phyloP scores from a whole-genome alignment of 1,140 invertebrate species.

The Zaprionus camerounensis region DNA sequence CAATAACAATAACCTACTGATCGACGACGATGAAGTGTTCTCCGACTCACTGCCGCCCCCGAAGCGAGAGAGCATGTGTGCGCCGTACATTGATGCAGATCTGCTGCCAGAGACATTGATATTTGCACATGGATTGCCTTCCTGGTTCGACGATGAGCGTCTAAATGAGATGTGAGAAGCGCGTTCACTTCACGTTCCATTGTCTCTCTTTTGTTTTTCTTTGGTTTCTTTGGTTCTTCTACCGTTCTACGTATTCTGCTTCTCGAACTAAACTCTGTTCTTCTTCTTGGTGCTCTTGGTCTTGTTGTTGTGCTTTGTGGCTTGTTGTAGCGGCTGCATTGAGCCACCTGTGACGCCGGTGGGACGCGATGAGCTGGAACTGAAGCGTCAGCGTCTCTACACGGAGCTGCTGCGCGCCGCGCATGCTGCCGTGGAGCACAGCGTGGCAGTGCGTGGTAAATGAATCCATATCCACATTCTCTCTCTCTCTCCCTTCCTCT shows the following conservation, averaged over 20 bases:
- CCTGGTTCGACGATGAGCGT: slow-evolving; percentile 83
- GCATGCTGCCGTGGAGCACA: slow-evolving; percentile 89
- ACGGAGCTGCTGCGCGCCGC: slow-evolving; percentile 90
- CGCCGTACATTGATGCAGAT: slow-evolving; percentile 78
- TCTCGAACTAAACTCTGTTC: slow-evolving; percentile 4
- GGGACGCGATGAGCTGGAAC: slow-evolving; percentile 90
- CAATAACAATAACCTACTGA: slow-evolving; percentile 59
- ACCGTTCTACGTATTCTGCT: background rate
- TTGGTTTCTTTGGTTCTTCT: background rate
- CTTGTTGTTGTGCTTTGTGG: slow-evolving; percentile 24
- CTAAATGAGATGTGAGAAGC: slow-evolving; percentile 74
- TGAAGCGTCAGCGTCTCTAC: slow-evolving; percentile 90
- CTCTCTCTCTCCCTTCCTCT: slow-evolving; percentile 2
- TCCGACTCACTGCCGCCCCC: slow-evolving; percentile 83
- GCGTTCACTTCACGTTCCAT: slow-evolving; percentile 46
- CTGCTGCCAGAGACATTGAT: slow-evolving; percentile 65
- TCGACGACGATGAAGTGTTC: slow-evolving; percentile 85
- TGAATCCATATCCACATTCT: slow-evolving; percentile 34
- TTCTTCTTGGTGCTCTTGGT: slow-evolving; percentile 3
- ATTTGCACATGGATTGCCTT: slow-evolving; percentile 76
- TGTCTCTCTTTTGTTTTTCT: slow-evolving; percentile 5
- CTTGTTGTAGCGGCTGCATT: slow-evolving; percentile 75
- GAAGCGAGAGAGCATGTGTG: slow-evolving; percentile 84
- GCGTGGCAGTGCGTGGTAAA: slow-evolving; percentile 86
- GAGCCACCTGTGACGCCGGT: slow-evolving; percentile 90